These are phyloP conservation scores for Pantherophis vulpinus DNA, from an alignment of 2,797 vertebrate genomes.

Conservation along the genomic window DNA sequence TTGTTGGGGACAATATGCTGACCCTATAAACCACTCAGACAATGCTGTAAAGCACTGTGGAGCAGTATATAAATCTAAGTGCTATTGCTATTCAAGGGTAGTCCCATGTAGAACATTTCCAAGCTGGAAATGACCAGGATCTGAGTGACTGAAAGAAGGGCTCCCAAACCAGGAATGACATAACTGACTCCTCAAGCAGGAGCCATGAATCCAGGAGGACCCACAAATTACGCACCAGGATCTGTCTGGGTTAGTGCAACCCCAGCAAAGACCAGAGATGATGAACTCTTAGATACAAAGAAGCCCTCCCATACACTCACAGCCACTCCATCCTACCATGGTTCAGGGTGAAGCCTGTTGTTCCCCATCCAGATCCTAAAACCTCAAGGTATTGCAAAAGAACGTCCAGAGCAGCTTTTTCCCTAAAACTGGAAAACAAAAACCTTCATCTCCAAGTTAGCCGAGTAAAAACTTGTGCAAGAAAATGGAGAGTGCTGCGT, in stretches of 20 bases:
- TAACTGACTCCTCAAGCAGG: not conserved
- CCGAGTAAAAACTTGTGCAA: not conserved
- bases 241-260: not conserved
- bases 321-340: not conserved
- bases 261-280: not conserved
- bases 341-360: not conserved
- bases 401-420: not conserved
- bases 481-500: not conserved
- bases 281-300: not conserved
- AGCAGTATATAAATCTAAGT: not conserved
- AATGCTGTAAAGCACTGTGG: not conserved
- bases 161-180: not conserved
- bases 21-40: not conserved
- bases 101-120: not conserved
- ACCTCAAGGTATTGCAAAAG: not conserved
- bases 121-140: not conserved
- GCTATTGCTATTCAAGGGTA: not conserved
- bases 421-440: not conserved
- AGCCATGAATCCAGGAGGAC: not conserved
- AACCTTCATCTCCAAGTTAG: not conserved
- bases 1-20: not conserved
- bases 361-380: not conserved
- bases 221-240: too few species aligned
- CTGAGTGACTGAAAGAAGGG: not conserved
- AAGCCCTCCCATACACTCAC: not conserved